A percentile compares a stretch with the other conserved stretches of the same genome.
These are phyloP conservation scores for Drosophila koepferae DNA, from an alignment of 2,888 invertebrate species.

Conservation along the genomic window DNA sequence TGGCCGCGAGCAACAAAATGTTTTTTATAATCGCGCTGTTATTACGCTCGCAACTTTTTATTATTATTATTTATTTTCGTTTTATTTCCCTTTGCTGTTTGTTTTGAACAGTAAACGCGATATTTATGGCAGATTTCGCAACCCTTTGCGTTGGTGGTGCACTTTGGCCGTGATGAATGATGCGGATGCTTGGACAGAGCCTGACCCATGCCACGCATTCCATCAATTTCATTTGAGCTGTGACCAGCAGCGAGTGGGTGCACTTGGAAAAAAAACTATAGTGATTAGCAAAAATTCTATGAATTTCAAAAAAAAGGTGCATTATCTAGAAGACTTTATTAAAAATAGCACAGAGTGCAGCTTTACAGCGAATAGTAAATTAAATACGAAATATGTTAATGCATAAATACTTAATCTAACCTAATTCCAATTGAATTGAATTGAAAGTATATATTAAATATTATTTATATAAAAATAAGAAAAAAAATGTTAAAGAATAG, in stretches of 20 bases:
- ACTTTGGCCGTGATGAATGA: constrained; percentile 45
- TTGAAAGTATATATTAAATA: background rate
- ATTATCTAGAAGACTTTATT: too few relatives aligned
- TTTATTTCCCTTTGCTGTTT: constrained; percentile 1
- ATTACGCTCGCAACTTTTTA: background rate
- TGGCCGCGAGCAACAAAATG: constrained; percentile 6
- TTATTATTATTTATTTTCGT: constrained; percentile 6
- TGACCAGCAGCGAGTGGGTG: constrained; percentile 9
- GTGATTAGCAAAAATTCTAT: background rate
- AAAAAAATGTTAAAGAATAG: too few relatives aligned
- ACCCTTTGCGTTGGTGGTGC: background rate
- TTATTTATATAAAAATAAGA: too few relatives aligned
- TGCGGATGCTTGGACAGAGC: constrained; percentile 42
- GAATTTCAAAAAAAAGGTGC: too few relatives aligned
- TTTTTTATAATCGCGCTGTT: constrained; percentile 17
- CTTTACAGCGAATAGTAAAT: background rate
- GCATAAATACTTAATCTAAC: too few relatives aligned
- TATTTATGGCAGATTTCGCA: constrained; percentile 26
- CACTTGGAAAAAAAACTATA: background rate
- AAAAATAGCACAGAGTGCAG: background rate
- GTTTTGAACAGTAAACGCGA: constrained; percentile 9
- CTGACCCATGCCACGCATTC: constrained; percentile 34
- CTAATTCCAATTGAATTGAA: too few relatives aligned
- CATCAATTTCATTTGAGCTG: constrained; percentile 50
- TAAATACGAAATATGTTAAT: background rate